Evolutionary conservation across 2,797 vertebrate species (phyloP), one percentile per base, ranked within the genome.

Genomic region (Thamnophis elegans): DNA sequence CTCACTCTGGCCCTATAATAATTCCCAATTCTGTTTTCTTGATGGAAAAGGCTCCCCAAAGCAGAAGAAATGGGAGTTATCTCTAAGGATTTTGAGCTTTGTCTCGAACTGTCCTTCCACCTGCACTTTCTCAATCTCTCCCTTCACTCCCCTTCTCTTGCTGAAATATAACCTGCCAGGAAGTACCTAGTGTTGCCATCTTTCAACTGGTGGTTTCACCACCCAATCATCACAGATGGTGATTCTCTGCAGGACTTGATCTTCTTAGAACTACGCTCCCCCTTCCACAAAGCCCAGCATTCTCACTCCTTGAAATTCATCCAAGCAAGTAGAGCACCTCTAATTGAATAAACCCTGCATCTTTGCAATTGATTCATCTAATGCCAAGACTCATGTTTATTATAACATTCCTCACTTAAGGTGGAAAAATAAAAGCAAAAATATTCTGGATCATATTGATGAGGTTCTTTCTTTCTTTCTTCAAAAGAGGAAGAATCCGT

Each of bases 301-400:
- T 94, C n/a, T 53, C 93, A 4, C 94, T 95, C 92, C 93, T 94
- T 94, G 95, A 96, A 96, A 95, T 54, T 92, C 78, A 92, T 93
- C 62, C 89, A 94, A 94, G 95, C 89, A 94, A 90, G 82, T 88
- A 95, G 93, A 95, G 89, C 59, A 93, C 0, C 0, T 94, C 28
- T 94, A 96, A 96, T 93, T 94, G 94, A 94, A 94, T 94, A 95
- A 95, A 94, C n/a, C 5, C 93, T 59, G 1, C 90, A 54, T 94
- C 95, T 95, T 26, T 92, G 7, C 90, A 96, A 94, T 1, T 93
- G 78, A 92, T 96, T 94, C 90, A 55, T 94, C 54, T 92, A 78
- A 91, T 53, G n/a, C 93, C 90, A 91, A 85, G 16, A 96, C 73
- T 95, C 92, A 93, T 56, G 95, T 94, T 94, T 96, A 88, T 94